A percentile compares a stretch with the other conserved stretches of the same genome.
phyloP scores from a whole-genome alignment of 2,797 vertebrate genomes.

The Brachyrhaphis roseni region DNA sequence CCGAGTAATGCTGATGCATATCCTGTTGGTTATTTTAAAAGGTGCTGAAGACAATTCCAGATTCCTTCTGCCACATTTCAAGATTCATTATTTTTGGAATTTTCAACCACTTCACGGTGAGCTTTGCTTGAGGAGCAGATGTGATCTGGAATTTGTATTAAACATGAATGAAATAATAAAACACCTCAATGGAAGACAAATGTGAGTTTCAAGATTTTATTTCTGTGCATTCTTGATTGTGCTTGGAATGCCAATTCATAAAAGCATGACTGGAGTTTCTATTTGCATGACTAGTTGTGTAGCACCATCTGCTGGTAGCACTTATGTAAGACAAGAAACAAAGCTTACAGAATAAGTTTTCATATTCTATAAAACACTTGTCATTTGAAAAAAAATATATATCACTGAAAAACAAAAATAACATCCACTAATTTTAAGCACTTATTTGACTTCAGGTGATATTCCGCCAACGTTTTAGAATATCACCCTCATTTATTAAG shows the following conservation, averaged over 20 bases:
- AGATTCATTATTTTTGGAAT: conserved; percentile 23
- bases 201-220: conserved; percentile 51
- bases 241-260: conserved; percentile 53
- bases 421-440: conserved; percentile 71
- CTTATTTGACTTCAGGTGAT: conserved; percentile 84
- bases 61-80: conserved; percentile 21
- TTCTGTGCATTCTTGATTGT: conserved; percentile 34
- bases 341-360: background rate
- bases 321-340: conserved; percentile 9
- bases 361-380: background rate
- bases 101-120: background rate
- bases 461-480: conserved; percentile 80
- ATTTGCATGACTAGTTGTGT: conserved; percentile 21
- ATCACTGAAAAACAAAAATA: conserved; percentile 15
- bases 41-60: conserved; percentile 21
- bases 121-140: background rate
- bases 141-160: background rate
- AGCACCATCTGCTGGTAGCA: conserved; percentile 73
- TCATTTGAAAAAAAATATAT: background rate
- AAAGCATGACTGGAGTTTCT: conserved; percentile 17
- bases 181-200: conserved; percentile 9
- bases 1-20: conserved; percentile 14
- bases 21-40: conserved; percentile 15
- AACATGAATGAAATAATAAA: conserved; percentile 5
- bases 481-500: conserved; percentile 88